Evolutionary conservation across 2,113 vertebrate genomes (phyloP).

Genomic region (Barbus barbus): DNA sequence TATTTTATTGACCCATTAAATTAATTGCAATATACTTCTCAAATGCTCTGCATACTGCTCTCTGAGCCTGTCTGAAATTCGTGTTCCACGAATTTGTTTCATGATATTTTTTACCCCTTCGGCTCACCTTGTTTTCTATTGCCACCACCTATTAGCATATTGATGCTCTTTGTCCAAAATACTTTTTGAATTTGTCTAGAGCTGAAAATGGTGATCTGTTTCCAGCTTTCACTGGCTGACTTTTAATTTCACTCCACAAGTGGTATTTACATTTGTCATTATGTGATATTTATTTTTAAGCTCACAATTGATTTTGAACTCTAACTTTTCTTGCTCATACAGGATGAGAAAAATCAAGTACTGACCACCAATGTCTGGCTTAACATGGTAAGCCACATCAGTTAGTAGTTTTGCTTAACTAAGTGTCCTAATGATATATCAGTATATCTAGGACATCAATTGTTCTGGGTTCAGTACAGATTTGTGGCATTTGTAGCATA

Average conservation of each 20-base stretch:
- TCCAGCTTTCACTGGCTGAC: background rate
- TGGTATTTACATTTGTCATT: background rate
- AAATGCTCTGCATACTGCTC: background rate
- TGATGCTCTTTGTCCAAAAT: background rate
- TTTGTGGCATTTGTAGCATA: background rate
- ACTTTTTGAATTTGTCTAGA: background rate
- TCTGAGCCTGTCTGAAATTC: background rate
- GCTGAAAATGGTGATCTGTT: background rate
- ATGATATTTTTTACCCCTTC: background rate
- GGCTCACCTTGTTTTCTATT: background rate
- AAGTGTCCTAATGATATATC: background rate
- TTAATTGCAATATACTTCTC: background rate
- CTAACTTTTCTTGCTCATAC: constrained; percentile 48
- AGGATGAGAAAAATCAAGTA: constrained; percentile 84
- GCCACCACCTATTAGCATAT: background rate
- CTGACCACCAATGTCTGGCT: constrained; percentile 81
- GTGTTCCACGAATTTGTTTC: background rate
- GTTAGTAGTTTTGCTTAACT: background rate
- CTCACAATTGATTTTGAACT: background rate
- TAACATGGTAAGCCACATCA: constrained; percentile 74
- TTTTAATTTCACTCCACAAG: background rate
- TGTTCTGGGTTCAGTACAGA: background rate
- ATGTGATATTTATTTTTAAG: background rate
- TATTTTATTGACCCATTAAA: background rate
- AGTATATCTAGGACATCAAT: background rate